A percentile compares a stretch with the other conserved stretches of the same genome.
Evolutionary conservation across 2,888 invertebrate genomes (phyloP).

Genomic region (Schizotus pectinicornis): DNA sequence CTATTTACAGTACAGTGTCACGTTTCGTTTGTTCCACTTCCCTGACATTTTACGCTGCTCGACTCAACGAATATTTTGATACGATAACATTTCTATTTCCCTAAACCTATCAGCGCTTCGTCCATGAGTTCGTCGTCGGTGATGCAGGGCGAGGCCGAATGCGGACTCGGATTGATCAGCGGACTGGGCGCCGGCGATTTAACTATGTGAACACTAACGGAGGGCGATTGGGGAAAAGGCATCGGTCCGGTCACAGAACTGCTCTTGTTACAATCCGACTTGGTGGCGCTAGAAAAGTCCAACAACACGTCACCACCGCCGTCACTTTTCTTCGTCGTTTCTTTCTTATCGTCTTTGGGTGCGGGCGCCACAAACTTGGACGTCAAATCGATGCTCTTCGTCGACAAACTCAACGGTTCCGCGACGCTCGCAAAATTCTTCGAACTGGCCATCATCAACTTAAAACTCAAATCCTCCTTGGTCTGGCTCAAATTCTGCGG

Average conservation of each 20-base stretch:
- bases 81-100: constrained; percentile 63
- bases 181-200: constrained; percentile 79
- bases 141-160: constrained; percentile 76
- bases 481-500: constrained; percentile 42
- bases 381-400: constrained; percentile 59
- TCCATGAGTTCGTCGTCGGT: constrained; percentile 92
- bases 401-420: constrained; percentile 49
- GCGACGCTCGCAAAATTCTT: constrained; percentile 9
- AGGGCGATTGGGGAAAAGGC: constrained; percentile 66
- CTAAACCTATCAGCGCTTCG: constrained; percentile 80
- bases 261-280: constrained; percentile 14
- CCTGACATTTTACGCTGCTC: background rate
- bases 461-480: constrained; percentile 17
- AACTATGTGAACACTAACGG: constrained; percentile 76
- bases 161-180: constrained; percentile 69
- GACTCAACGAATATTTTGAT: background rate
- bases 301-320: constrained; percentile 68
- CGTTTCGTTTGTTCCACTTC: background rate
- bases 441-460: constrained; percentile 9
- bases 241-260: constrained; percentile 26
- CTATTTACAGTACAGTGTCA: background rate
- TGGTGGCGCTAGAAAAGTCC: constrained; percentile 59
- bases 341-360: constrained; percentile 52
- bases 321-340: constrained; percentile 48
- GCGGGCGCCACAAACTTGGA: constrained; percentile 58